Evolutionary conservation across 2,888 invertebrate species (phyloP).

Genomic region (Orthosia incerta): DNA sequence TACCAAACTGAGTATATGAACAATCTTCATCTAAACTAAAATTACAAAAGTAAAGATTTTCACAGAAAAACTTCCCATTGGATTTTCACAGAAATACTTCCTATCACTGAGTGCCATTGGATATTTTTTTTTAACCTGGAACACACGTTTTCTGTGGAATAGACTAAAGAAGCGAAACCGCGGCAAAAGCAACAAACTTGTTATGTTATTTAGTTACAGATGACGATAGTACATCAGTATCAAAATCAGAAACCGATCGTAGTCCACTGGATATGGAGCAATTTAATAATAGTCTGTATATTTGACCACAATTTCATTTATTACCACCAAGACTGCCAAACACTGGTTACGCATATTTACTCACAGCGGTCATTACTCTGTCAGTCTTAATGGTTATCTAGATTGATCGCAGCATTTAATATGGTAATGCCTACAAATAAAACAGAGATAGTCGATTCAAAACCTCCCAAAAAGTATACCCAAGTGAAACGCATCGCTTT

Average conservation of each 20-base stretch:
- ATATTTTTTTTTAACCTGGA: no score
- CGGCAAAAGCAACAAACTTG: no score
- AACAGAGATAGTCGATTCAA: conserved; percentile 37
- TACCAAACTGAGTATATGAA: no score
- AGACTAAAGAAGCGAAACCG: no score
- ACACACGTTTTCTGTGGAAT: no score
- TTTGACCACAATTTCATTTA: no score
- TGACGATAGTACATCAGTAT: not conserved
- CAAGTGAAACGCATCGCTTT: conserved; percentile 45
- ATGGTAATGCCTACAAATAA: conserved; percentile 50
- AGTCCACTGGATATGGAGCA: not conserved
- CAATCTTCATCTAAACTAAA: no score
- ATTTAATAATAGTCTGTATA: not conserved
- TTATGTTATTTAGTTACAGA: no score
- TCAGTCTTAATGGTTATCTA: conserved; percentile 20
- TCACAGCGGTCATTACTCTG: not conserved
- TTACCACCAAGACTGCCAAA: not conserved
- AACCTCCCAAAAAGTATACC: conserved; percentile 38
- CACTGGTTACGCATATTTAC: not conserved
- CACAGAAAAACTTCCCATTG: no score
- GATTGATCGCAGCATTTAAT: conserved; percentile 36
- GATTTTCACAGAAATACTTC: no score
- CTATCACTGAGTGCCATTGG: no score
- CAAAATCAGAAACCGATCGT: not conserved
- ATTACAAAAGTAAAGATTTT: no score